phyloP scores from a whole-genome alignment of 2,888 invertebrate species.

The Sussaba pulchella region DNA sequence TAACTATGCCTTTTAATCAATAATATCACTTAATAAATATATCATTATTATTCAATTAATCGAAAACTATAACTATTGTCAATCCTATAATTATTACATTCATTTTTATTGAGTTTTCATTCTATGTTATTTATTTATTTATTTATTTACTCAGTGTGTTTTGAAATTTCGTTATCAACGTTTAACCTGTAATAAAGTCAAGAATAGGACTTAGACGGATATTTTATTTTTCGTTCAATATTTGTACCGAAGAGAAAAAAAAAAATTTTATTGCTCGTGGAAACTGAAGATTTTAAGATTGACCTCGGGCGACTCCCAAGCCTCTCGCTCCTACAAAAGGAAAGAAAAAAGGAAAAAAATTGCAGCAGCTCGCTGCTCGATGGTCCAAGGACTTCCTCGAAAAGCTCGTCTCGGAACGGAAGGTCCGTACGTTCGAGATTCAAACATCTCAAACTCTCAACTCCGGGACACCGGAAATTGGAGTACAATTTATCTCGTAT shows the following conservation, averaged over 20 bases:
- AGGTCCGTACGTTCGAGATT: constrained; percentile 26
- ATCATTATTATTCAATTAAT: no score
- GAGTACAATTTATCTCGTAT: background rate
- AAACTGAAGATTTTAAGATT: constrained; percentile 5
- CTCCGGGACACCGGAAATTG: constrained; percentile 24
- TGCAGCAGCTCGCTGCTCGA: background rate
- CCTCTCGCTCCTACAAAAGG: constrained; percentile 26
- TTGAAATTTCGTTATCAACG: no score
- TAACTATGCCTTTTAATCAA: no score
- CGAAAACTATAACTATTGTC: no score
- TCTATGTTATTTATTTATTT: no score
- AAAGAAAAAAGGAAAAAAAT: constrained; percentile 17
- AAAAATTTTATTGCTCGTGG: background rate
- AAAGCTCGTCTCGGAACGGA: constrained; percentile 31
- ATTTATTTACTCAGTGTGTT: no score
- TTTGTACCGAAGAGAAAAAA: background rate
- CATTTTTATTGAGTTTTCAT: no score
- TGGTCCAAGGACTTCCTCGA: constrained; percentile 68
- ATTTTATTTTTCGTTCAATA: no score
- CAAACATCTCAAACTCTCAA: background rate
- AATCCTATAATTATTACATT: no score
- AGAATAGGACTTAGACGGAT: no score
- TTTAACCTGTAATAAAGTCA: no score
- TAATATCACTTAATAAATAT: no score
- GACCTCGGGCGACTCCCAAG: constrained; percentile 40